phyloP scores from a whole-genome alignment of 2,797 vertebrate species.

The Kryptopterus vitreolus region DNA sequence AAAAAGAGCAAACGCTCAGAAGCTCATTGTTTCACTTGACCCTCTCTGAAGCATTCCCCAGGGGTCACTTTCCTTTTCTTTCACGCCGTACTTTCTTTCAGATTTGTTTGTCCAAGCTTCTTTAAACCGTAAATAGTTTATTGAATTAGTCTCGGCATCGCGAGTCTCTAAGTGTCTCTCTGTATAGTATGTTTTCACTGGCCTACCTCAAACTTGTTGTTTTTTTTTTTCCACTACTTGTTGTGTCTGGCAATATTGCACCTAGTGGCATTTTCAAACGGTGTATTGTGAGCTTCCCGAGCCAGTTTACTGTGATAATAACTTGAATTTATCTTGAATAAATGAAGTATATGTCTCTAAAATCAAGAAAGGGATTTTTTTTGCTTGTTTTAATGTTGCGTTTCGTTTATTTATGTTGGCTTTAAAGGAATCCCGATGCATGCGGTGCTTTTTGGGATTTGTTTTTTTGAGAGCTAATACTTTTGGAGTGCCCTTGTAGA shows the following conservation, averaged over 20 bases:
- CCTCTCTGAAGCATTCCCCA: neutral
- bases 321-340: too few relatives aligned
- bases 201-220: neutral
- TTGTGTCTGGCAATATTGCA: neutral
- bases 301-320: neutral
- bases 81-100: constrained; percentile 29
- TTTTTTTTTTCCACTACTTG: neutral
- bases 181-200: neutral
- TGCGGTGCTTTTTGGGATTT: neutral
- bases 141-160: constrained; percentile 24
- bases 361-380: neutral
- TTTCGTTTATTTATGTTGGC: too few relatives aligned
- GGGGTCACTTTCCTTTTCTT: constrained; percentile 1
- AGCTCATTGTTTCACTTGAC: neutral
- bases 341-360: too few relatives aligned
- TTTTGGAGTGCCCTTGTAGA: too few relatives aligned
- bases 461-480: too few relatives aligned
- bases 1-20: too few relatives aligned
- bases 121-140: constrained; percentile 20
- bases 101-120: neutral
- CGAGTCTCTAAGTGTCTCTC: neutral
- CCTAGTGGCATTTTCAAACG: neutral
- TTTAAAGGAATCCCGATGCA: neutral
- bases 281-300: neutral
- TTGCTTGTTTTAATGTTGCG: too few relatives aligned